Evolutionary conservation across 2,113 vertebrate genomes (phyloP).

Genomic region (Daubentonia madagascariensis): DNA sequence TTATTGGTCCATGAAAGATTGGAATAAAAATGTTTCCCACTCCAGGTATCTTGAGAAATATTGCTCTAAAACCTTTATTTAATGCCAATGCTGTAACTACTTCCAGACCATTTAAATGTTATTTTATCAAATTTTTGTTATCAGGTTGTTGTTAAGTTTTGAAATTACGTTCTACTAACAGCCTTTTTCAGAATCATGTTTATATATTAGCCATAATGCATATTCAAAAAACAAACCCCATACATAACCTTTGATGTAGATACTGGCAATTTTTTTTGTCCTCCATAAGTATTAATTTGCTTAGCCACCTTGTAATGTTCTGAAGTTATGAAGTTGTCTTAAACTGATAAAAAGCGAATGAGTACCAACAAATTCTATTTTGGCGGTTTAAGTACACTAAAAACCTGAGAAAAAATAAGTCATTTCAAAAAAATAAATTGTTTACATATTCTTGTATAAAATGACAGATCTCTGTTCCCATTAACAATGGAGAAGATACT

Average conservation of each 20-base stretch:
- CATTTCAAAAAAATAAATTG: neutral
- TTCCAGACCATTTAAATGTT: neutral
- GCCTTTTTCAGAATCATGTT: neutral
- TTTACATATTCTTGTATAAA: neutral
- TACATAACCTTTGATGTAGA: neutral
- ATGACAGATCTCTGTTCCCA: neutral
- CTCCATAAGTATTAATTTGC: neutral
- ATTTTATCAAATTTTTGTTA: neutral
- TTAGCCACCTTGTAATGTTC: neutral
- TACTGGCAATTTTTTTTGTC: neutral
- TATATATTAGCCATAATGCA: neutral
- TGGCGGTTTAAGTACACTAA: neutral
- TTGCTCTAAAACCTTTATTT: neutral
- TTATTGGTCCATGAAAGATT: neutral
- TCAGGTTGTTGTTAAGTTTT: neutral
- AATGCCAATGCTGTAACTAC: neutral
- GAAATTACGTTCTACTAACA: neutral
- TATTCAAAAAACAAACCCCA: neutral
- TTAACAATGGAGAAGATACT: neutral
- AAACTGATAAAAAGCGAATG: neutral
- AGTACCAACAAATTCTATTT: neutral
- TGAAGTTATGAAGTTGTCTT: neutral
- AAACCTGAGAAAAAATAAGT: neutral
- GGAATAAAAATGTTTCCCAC: neutral
- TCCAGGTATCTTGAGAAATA: neutral